phyloP scores from a whole-genome alignment of 2,888 invertebrate species.

The Parnassius smintheus region DNA sequence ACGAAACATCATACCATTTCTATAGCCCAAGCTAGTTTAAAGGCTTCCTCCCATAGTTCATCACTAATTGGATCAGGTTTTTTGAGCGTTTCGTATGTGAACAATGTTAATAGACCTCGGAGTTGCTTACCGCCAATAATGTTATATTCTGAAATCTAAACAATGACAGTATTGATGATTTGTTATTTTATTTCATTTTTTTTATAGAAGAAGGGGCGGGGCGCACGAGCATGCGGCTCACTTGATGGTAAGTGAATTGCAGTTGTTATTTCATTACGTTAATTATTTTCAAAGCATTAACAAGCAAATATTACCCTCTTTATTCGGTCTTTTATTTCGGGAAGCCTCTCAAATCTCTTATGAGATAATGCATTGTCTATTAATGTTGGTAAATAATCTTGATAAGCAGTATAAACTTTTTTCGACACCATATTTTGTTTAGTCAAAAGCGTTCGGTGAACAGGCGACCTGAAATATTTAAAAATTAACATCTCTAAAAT shows the following conservation, averaged over 20 bases:
- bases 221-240: too few species aligned
- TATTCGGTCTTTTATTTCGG: conserved; percentile 14
- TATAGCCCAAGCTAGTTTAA: conserved; percentile 93
- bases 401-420: conserved; percentile 9
- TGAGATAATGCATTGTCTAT: conserved; percentile 9
- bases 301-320: conserved; percentile 2
- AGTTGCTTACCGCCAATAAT: conserved; percentile 92
- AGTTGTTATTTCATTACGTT: too few species aligned
- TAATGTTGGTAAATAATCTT: conserved; percentile 10
- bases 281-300: neutral
- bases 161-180: neutral
- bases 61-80: conserved; percentile 80
- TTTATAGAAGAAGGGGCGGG: too few species aligned
- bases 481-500: too few species aligned
- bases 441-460: conserved; percentile 11
- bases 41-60: conserved; percentile 80
- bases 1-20: conserved; percentile 86
- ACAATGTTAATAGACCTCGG: conserved; percentile 85
- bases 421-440: conserved; percentile 21
- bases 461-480: conserved; percentile 16
- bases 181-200: too few species aligned
- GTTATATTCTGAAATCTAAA: conserved; percentile 91
- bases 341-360: conserved; percentile 5
- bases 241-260: too few species aligned
- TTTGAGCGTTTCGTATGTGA: conserved; percentile 86